These are phyloP conservation scores for Phymastichus coffea DNA, from an alignment of 1,140 invertebrate genomes.

Conservation along the genomic window DNA sequence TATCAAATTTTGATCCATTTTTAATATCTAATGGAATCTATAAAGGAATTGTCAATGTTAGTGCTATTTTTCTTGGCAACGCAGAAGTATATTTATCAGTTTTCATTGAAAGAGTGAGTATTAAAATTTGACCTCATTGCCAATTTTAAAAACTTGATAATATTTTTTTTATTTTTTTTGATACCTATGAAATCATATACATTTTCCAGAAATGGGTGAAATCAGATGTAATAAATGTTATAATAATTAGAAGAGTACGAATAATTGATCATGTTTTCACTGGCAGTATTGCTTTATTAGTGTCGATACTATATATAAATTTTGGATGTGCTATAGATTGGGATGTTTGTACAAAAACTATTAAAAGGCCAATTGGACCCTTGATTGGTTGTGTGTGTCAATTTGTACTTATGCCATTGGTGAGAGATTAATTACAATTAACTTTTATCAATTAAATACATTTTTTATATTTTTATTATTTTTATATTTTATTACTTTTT, in stretches of 20 bases:
- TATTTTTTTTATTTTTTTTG: conserved; percentile 20
- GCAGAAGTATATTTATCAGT: conserved; percentile 37
- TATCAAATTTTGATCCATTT: conserved; percentile 14
- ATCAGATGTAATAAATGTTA: conserved; percentile 56
- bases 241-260: conserved; percentile 64
- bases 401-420: conserved; percentile 87
- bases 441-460: not conserved
- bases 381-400: conserved; percentile 80
- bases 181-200: too few relatives aligned
- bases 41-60: conserved; percentile 55
- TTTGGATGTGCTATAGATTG: conserved; percentile 90
- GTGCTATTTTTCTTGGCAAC: conserved; percentile 66
- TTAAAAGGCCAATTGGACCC: conserved; percentile 80
- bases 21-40: conserved; percentile 34
- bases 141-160: not conserved
- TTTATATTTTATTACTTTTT: conserved; percentile 32
- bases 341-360: conserved; percentile 66
- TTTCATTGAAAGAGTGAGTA: conserved; percentile 27
- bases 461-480: not conserved
- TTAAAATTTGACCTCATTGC: not conserved
- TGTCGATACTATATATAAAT: conserved; percentile 86
- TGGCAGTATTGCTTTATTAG: conserved; percentile 73
- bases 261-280: conserved; percentile 77
- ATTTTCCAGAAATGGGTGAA: conserved; percentile 22
- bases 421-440: conserved; percentile 52